Evolutionary conservation across 2,888 invertebrate species (phyloP), one percentile per base, ranked within the genome.

Genomic region (Griposia aprilina): DNA sequence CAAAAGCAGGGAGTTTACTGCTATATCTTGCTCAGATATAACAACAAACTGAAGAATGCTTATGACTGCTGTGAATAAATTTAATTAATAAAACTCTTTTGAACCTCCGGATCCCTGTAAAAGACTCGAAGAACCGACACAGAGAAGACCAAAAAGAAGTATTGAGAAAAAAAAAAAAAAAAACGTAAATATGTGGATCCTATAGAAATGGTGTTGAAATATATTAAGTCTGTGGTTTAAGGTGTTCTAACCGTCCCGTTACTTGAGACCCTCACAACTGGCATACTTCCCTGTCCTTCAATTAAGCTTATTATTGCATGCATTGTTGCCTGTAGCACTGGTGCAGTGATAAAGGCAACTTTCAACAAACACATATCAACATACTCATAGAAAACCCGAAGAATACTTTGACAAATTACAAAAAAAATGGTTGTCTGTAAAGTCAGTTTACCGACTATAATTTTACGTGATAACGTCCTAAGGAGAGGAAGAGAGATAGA

Each of bases 251-350:
- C 83, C 48, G 68, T 75, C 81, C 73, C 85, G 78, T 71, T 88
- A 85, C 74, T 66, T 78, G 77, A 84, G 81, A 87, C 90, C 88
- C 87, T 87, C 89, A 90, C 90, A 90, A 91, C 93, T 93, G 90
- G 92, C 95, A 95, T 94, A 94, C 94, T 93, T 95, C 95, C 95
- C 93, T 95, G 95, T 95, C 95, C 96, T 95, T 95, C 93, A 89
- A 87, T 91, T 90, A 94, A 96, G 96, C 95, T 94, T 92, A 93
- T 84, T 88, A 26, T 90, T 86, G 94, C 96, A 96, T 96, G 96
- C 96, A 94, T 73, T 88, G 90, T 88, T 92, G 91, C 86, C 92
- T 91, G 87, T 91, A 91, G 86, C 90, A 90, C 84, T 74, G 52
- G 23, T 50, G 73, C 77, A 84, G 83, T 91, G 91, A 90, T 92